Percentiles rank a stretch among this genome's conserved stretches.
Evolutionary conservation across 1,140 invertebrate species (phyloP).

Genomic region (Drosophila pectinifera): DNA sequence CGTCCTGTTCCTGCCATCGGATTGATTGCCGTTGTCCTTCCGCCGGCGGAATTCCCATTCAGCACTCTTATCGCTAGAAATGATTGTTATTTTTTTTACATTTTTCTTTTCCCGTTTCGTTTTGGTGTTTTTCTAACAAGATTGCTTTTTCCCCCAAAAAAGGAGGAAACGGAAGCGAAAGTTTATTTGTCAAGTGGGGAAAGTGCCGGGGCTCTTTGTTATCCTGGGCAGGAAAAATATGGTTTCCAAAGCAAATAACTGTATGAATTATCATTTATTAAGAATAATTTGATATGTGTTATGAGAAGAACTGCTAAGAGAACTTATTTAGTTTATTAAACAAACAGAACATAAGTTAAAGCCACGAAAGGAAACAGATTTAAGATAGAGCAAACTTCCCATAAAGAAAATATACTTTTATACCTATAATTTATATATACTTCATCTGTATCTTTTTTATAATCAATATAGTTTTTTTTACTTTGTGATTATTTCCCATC

Average conservation of each 20-base stretch:
- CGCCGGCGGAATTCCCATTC: slow-evolving; percentile 14
- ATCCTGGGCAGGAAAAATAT: background rate
- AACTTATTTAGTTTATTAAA: too few relatives aligned
- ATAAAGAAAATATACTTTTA: too few relatives aligned
- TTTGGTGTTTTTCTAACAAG: slow-evolving; percentile 21
- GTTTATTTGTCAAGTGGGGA: slow-evolving; percentile 34
- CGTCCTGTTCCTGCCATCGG: slow-evolving; percentile 55
- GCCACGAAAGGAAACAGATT: too few relatives aligned
- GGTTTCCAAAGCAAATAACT: background rate
- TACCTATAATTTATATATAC: too few relatives aligned
- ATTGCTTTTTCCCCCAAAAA: slow-evolving; percentile 13
- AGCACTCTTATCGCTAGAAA: slow-evolving; percentile 36
- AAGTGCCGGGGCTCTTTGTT: slow-evolving; percentile 4
- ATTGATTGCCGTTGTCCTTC: slow-evolving; percentile 61
- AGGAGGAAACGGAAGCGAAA: slow-evolving; percentile 4
- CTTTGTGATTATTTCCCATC: too few relatives aligned
- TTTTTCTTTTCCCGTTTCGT: slow-evolving; percentile 5
- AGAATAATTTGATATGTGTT: too few relatives aligned
- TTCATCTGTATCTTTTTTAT: too few relatives aligned
- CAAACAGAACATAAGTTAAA: too few relatives aligned
- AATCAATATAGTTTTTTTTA: too few relatives aligned
- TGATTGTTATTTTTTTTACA: slow-evolving; percentile 56
- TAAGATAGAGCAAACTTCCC: too few relatives aligned
- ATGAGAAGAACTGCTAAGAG: too few relatives aligned
- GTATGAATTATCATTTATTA: slow-evolving; percentile 10